Conservation (phyloP, 2,113 vertebrate genomes). For the Bos taurus region DNA sequence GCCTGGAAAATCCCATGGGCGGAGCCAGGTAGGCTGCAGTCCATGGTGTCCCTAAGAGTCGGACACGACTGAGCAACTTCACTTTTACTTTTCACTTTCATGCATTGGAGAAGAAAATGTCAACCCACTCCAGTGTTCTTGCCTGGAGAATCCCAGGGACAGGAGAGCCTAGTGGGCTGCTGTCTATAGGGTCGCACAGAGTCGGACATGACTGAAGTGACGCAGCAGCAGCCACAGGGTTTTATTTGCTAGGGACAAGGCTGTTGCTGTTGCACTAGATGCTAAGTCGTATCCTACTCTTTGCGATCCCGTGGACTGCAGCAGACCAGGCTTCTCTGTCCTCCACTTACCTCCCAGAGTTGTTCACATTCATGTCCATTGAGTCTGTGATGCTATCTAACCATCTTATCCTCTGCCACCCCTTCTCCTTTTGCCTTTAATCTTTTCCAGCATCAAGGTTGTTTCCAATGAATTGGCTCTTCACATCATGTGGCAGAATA, state of each 20-base stretch:
- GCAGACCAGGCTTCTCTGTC: neutral
- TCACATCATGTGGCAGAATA: neutral
- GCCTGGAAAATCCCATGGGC: neutral
- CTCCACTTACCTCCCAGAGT: neutral
- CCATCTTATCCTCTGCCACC: neutral
- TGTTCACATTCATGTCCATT: neutral
- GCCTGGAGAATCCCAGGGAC: neutral
- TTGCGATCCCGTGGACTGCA: neutral
- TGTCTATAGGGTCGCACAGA: neutral
- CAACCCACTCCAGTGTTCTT: neutral
- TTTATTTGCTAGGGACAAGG: neutral
- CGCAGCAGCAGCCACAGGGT: too few relatives aligned
- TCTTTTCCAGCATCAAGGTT: neutral
- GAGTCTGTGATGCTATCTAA: neutral
- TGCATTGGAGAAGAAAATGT: neutral
- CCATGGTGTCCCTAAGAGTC: neutral
- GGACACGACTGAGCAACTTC: neutral
- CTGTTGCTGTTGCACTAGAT: neutral
- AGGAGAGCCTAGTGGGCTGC: rapidly evolving
- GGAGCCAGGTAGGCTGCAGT: neutral
- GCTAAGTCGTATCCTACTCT: neutral
- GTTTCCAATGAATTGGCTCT: neutral
- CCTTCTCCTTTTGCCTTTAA: neutral
- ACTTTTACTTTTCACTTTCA: neutral
- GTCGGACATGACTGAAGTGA: rapidly evolving